phyloP scores from a whole-genome alignment of 2,888 invertebrate genomes.

The Hydraecia micacea region DNA sequence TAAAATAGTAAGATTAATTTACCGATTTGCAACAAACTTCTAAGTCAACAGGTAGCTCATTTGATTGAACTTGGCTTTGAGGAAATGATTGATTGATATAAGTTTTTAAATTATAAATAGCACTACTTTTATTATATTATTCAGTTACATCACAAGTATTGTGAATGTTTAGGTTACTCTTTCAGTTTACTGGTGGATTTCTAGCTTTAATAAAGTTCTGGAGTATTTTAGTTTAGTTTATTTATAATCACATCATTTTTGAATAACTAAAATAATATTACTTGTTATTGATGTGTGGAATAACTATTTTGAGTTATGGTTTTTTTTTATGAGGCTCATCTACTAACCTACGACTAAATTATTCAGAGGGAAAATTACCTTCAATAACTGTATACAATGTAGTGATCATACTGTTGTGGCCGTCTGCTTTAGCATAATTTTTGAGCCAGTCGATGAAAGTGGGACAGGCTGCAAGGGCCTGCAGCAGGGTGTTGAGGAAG shows the following conservation, averaged over 20 bases:
- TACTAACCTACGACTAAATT: background rate
- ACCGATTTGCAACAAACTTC: background rate
- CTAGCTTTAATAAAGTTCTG: background rate
- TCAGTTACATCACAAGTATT: slow-evolving; percentile 12
- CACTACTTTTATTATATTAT: background rate
- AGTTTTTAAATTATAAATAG: background rate
- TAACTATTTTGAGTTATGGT: background rate
- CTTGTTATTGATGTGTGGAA: background rate
- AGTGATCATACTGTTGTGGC: slow-evolving; percentile 93
- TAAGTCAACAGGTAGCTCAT: slow-evolving; percentile 21
- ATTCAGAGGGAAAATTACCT: slow-evolving; percentile 85
- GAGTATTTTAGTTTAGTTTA: background rate
- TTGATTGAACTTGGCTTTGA: background rate
- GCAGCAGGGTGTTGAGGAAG: slow-evolving; percentile 97
- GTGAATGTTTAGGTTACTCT: background rate
- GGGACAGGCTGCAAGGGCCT: slow-evolving; percentile 97
- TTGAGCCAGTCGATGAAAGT: slow-evolving; percentile 96
- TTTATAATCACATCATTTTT: background rate
- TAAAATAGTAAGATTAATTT: background rate
- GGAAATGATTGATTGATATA: background rate
- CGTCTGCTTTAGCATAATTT: slow-evolving; percentile 90
- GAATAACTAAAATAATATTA: background rate
- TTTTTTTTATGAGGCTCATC: too few species aligned
- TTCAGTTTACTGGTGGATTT: background rate
- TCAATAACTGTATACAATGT: slow-evolving; percentile 94